Evolutionary conservation across 2,888 invertebrate genomes (phyloP), one percentile per base, ranked within the genome.

Genomic region (Anticlea derivata): DNA sequence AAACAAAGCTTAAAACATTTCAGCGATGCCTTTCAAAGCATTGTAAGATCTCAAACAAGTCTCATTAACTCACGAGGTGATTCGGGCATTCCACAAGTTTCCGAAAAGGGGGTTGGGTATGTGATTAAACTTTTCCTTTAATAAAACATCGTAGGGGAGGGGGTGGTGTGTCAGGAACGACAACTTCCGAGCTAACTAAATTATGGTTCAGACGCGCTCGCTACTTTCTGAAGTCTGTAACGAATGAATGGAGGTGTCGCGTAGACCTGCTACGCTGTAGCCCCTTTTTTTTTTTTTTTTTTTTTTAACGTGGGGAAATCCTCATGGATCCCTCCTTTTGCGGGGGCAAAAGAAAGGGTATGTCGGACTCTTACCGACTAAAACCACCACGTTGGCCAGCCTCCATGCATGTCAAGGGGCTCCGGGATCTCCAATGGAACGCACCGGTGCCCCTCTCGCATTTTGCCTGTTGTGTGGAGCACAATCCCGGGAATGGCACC

Each of bases 131-230:
- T 71, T 68, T 65, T 59, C 64, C 68, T 61, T 61, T 62, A 62
- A 71, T 68, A 68, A 68, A 68, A 68, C 67, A 66, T 58, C 55
- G 33, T 50, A 55, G 51, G 53, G 38, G 52, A 23, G 35, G 30
- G 63, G 65, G 67, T 70, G 70, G 70, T 63, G 66, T 67, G 59
- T 60, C 64, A 70, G 67, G 67, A 66, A 37, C 40, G 70, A 68
- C 64, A 74, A 72, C 65, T 70, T 51, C 51, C 59, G 37, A 65
- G 62, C 60, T 73, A 70, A 72, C 70, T 74, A 62, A 74, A 67
- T 74, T 68, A 74, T 72, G 68, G 67, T 58, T 51, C 51, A 50
- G 55, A 51, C 61, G 55, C 46, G 13, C 43, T 37, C 38, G 38
- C 50, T 27, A 37, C 43, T 45, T 40, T 20, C 33, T 26, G 8